Evolutionary conservation across 1,140 invertebrate species (phyloP).

Genomic region (Cotesia vestalis): DNA sequence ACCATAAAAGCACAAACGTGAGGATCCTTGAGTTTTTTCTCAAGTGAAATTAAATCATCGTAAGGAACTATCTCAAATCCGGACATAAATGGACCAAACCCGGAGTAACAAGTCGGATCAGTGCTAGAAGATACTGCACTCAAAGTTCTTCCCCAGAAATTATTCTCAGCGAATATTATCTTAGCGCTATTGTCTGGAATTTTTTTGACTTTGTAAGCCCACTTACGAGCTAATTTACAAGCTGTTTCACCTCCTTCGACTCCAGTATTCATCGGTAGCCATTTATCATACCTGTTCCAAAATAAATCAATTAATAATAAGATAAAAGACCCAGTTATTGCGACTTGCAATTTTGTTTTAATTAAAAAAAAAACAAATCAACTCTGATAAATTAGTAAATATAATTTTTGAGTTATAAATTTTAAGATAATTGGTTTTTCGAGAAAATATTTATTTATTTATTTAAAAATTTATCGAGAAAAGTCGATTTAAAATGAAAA

Average conservation of each 20-base stretch:
- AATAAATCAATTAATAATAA: too few species aligned
- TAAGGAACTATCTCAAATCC: slow-evolving; percentile 91
- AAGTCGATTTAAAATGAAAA: too few species aligned
- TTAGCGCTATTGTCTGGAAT: slow-evolving; percentile 89
- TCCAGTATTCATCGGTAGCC: slow-evolving; percentile 98
- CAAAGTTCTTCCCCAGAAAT: slow-evolving; percentile 98
- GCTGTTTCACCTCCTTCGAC: slow-evolving; percentile 98
- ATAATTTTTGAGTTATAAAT: too few species aligned
- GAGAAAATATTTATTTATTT: too few species aligned
- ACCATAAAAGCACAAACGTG: slow-evolving; percentile 97
- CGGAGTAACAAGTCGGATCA: slow-evolving; percentile 85
- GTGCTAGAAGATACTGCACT: slow-evolving; percentile 94
- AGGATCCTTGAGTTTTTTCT: slow-evolving; percentile 80
- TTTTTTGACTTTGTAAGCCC: slow-evolving; percentile 93
- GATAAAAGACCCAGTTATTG: too few species aligned
- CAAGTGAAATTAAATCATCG: slow-evolving; percentile 84
- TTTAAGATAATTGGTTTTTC: too few species aligned
- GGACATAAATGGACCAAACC: slow-evolving; percentile 97
- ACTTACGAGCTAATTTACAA: slow-evolving; percentile 92
- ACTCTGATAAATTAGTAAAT: too few species aligned
- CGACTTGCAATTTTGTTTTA: too few species aligned
- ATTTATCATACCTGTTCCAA: slow-evolving; percentile 43
- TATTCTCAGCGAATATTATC: slow-evolving; percentile 92
- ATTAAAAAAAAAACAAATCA: too few species aligned
- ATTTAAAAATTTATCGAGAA: too few species aligned